These are phyloP conservation scores for Bradypodion ventrale DNA, from an alignment of 2,797 vertebrate genomes.

Conservation along the genomic window DNA sequence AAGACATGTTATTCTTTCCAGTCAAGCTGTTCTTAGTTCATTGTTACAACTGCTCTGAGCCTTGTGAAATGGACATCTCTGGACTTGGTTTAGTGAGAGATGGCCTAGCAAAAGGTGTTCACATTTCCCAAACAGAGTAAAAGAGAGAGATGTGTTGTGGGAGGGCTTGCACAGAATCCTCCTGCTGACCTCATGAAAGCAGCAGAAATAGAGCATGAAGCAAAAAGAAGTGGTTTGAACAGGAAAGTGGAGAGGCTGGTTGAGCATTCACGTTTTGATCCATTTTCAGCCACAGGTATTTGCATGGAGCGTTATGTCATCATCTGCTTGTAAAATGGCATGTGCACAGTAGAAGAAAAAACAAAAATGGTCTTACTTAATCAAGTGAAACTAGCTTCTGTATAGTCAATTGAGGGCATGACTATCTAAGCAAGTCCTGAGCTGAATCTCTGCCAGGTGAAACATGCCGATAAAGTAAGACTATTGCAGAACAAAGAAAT, in stretches of 20 bases:
- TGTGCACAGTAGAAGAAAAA: not conserved
- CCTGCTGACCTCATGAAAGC: fast-evolving
- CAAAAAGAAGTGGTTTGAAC: not conserved
- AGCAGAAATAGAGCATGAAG: not conserved
- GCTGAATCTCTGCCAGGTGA: not conserved
- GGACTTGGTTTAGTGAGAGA: not conserved
- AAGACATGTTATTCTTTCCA: conserved; percentile 49
- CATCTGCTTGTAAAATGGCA: not conserved
- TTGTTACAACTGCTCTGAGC: not conserved
- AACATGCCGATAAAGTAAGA: no score
- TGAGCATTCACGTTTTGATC: not conserved
- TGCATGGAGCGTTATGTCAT: not conserved
- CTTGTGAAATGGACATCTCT: not conserved
- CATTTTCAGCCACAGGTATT: not conserved
- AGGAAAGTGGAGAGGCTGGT: not conserved
- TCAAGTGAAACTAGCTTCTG: not conserved
- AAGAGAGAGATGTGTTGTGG: not conserved
- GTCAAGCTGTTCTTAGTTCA: not conserved
- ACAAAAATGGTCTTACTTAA: not conserved
- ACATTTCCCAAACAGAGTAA: not conserved
- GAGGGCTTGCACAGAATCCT: fast-evolving
- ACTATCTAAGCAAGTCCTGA: not conserved
- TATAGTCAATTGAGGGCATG: not conserved
- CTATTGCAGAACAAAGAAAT: no score
- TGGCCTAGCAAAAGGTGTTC: no score